Evolutionary conservation across 1,140 invertebrate species (phyloP), one percentile per base, ranked within the genome.

Genomic region (Diuraphis noxia): DNA sequence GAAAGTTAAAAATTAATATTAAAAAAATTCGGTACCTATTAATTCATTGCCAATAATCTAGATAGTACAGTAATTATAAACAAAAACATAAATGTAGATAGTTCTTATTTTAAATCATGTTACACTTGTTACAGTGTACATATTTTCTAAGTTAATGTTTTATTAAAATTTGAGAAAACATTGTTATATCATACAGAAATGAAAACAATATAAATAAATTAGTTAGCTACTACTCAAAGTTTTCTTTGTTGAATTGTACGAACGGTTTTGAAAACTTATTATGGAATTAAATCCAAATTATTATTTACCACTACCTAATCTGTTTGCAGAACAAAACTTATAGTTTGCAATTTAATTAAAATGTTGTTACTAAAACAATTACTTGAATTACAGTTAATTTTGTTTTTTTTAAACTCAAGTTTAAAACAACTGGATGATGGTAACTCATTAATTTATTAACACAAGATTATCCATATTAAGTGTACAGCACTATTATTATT

Each of bases 151-250:
- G 30, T 9, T n/a, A 23, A n/a, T 46, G n/a, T 85, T 40, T n/a
- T n/a, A 63, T 88, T 63, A 63, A 23, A 25, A 88, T 30, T 40
- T 10, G 13, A 63, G 36, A n/a, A 21, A 40, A 63, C 63, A 88
- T 25, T 63, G 63, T 63, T 56, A 86, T 30, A 56, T 30, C 25
- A 38, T 10, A 43, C 34, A 87, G 17, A 72, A 72, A 13, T 72
- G 13, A 72, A 72, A 56, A 87, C 85, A 87, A 56, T 56, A 56
- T 40, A 56, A 87, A 87, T 56, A 87, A 87, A 87, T 87, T 87
- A 56, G 46, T 87, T 87, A 56, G 25, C 34, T 30, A 87, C 23
- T 40, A 87, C 36, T 38, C 49, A 56, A 87, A 87, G 85, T 87
- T 87, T 56, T 87, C 49, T 87, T 86, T 86, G 84, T 52, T 52